Conservation (phyloP, 2,113 vertebrate genomes). For the Salvator merianae region DNA sequence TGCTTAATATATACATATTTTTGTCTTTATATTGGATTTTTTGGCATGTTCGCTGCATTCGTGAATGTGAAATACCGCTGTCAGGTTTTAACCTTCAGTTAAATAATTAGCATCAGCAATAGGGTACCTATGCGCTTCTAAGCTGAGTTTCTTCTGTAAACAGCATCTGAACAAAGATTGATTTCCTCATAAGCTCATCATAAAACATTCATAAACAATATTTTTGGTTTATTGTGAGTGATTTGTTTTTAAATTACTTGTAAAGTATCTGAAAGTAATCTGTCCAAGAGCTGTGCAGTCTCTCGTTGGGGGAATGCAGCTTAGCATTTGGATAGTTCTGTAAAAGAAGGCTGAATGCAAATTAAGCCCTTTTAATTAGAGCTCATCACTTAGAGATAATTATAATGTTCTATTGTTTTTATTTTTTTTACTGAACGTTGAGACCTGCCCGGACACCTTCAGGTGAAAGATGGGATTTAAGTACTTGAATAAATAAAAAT, state of each 20-base stretch:
- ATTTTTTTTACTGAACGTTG: no score
- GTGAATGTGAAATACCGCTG: constrained; percentile 13
- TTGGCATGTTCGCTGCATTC: background rate
- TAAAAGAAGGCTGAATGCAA: no score
- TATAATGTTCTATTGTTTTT: no score
- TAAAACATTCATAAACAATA: constrained; percentile 50
- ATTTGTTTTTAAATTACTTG: constrained; percentile 43
- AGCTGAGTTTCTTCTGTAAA: background rate
- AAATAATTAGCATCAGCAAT: background rate
- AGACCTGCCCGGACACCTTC: no score
- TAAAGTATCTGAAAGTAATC: constrained; percentile 40
- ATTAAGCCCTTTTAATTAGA: constrained; percentile 5
- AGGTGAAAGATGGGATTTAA: no score
- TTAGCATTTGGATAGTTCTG: background rate
- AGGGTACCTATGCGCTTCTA: background rate
- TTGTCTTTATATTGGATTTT: constrained; percentile 18
- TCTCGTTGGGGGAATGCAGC: constrained; percentile 17
- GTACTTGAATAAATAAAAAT: no score
- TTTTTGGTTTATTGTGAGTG: constrained; percentile 39
- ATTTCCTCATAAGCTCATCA: constrained; percentile 43
- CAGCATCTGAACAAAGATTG: constrained; percentile 30
- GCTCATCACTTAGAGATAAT: background rate
- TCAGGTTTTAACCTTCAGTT: constrained; percentile 20
- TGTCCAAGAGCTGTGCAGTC: constrained; percentile 24
- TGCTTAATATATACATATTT: background rate